Conservation (phyloP, 2,113 vertebrate genomes). For the Lathamus discolor region DNA sequence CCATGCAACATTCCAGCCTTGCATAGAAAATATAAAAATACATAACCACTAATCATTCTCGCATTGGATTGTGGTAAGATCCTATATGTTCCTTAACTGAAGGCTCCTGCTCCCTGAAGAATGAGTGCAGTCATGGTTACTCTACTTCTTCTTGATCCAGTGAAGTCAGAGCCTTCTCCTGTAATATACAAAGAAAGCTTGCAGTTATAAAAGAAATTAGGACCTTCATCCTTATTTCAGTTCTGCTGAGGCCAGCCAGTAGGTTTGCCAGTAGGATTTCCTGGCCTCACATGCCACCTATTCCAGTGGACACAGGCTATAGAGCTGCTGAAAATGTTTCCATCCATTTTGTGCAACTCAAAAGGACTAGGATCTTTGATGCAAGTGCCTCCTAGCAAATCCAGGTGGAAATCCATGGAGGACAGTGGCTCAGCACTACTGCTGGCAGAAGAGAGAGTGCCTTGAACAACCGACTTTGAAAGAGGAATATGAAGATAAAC, state of each 20-base stretch:
- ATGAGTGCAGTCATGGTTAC: neutral
- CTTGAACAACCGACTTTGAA: neutral
- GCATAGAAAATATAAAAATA: neutral
- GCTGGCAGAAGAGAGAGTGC: neutral
- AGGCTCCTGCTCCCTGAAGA: neutral
- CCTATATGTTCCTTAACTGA: neutral
- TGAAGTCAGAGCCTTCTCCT: conserved; percentile 65
- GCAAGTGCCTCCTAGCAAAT: neutral
- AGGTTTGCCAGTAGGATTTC: neutral
- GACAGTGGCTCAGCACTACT: neutral
- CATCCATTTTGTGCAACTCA: neutral
- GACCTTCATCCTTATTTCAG: neutral
- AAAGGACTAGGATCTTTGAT: neutral
- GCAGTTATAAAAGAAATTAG: neutral
- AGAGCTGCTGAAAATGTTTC: neutral
- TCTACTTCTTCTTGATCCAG: conserved; percentile 66
- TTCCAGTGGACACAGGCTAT: neutral
- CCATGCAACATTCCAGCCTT: neutral
- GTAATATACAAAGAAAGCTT: neutral
- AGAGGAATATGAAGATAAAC: neutral
- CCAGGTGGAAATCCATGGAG: neutral
- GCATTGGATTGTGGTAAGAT: neutral
- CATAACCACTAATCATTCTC: neutral
- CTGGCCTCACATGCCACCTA: neutral
- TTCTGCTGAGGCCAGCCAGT: neutral